Base-by-base conservation (phyloP, 2,113 vertebrate genomes). In the Corythaixoides concolor region DNA sequence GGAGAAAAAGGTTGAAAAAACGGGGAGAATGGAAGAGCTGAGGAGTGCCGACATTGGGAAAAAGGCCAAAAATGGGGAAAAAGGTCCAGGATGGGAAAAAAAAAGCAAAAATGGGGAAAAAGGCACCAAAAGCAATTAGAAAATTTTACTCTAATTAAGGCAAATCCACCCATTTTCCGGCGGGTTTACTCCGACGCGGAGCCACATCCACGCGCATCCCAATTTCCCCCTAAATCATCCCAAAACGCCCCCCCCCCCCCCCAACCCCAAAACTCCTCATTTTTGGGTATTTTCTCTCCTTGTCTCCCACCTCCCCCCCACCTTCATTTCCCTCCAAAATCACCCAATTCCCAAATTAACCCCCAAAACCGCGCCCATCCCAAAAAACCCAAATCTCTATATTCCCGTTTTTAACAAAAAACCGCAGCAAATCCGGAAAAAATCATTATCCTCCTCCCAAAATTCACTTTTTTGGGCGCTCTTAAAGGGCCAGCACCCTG, bases 101-200 rank as follows among this genome's bases (percentile, higher is more conserved):
- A 28, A 18, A 8, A 22, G 10, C 6, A 23, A 47, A 47, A 70
- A 37, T 20, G 17, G n/a, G 30, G 14, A 8, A n/a, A 59, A 60
- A 21, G 32, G 49, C 23, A 33, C 8, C 66, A 18, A 64, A 74
- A 8, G 8, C 24, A 2, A 53, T 49, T 0, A 20, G 22, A 35
- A 35, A 49, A 80, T 52, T 12, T 32, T 59, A 43, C 28, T 10
- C 14, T 12, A 23, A 1, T 24, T 37, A 24, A 43, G 35, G 32
- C 12, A 77, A 85, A 9, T 1, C 22, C 12, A 12, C 7, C 3
- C 30, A 6, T 43, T 66, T 64, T 18, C 66, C 30, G 18, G 13
- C 1, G 0, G 4, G 8, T 50, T 56, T 6, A 24, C 9, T 32
- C 32, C 18, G 4, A 32, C 9, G 1, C 0, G 0, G 13, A 18